These are phyloP conservation scores for Ceyx melanurus DNA, from an alignment of 2,113 vertebrate genomes.

Conservation along the genomic window DNA sequence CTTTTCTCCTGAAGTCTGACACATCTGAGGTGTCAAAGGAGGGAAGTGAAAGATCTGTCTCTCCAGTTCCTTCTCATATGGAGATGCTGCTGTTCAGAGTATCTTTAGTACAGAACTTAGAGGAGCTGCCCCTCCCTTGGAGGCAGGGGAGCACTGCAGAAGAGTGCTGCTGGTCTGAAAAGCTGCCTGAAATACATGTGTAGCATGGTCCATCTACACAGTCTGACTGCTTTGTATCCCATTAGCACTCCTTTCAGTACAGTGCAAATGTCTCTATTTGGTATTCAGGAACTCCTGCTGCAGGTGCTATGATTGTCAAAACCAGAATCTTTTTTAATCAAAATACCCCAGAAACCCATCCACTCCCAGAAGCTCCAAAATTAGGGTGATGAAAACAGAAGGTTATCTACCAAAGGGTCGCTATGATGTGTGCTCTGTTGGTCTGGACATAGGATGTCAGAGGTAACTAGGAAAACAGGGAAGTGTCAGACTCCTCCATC, in stretches of 20 bases:
- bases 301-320: neutral
- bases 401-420: neutral
- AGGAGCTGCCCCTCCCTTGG: neutral
- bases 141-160: neutral
- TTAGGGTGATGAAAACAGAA: neutral
- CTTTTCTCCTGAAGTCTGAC: constrained; percentile 25
- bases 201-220: neutral
- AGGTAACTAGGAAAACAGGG: neutral
- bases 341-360: neutral
- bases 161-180: neutral
- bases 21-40: constrained; percentile 10
- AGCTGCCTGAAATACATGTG: neutral
- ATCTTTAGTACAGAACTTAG: neutral
- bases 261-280: neutral
- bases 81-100: neutral
- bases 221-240: neutral
- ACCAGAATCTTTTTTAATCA: neutral
- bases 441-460: neutral
- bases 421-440: neutral
- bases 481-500: neutral
- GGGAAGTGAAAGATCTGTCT: neutral
- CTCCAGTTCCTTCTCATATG: neutral
- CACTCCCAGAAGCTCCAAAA: neutral
- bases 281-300: neutral
- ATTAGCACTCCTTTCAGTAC: neutral